Evolutionary conservation across 2,797 vertebrate species (phyloP).

Genomic region (Chelonia mydas): DNA sequence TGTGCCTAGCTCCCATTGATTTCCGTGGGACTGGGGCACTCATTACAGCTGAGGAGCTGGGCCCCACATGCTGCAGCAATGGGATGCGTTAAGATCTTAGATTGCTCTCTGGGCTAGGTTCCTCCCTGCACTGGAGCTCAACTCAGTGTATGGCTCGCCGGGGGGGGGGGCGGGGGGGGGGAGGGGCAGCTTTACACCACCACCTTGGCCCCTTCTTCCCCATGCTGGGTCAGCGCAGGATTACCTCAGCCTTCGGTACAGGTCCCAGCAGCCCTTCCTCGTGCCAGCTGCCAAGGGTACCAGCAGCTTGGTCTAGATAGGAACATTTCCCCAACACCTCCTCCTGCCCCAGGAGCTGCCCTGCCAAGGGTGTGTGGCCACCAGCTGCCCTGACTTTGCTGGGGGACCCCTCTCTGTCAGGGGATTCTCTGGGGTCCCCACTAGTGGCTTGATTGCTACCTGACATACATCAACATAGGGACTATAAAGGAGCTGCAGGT

Average conservation of each 20-base stretch:
- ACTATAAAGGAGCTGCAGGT: background rate
- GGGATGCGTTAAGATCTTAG: background rate
- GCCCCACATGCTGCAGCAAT: background rate
- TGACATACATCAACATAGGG: background rate
- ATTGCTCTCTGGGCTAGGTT: background rate
- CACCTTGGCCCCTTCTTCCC: background rate
- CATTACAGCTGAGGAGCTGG: background rate
- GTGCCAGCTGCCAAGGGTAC: background rate
- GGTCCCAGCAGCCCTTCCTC: background rate
- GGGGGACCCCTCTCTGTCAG: background rate
- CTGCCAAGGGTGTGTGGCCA: background rate
- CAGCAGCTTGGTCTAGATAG: background rate
- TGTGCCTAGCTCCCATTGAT: background rate
- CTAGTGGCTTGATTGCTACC: background rate
- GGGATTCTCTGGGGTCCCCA: background rate
- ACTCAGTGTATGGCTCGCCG: background rate
- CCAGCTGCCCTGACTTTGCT: background rate
- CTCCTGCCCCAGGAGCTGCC: background rate
- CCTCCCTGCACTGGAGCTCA: background rate
- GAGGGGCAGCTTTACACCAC: background rate
- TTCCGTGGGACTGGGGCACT: background rate
- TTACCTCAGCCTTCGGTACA: background rate
- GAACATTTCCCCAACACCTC: background rate
- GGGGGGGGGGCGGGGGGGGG: no score
- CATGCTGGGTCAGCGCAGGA: background rate